Evolutionary conservation across 1,140 invertebrate species (phyloP), one percentile per base, ranked within the genome.

Genomic region (Temnothorax longispinosus): DNA sequence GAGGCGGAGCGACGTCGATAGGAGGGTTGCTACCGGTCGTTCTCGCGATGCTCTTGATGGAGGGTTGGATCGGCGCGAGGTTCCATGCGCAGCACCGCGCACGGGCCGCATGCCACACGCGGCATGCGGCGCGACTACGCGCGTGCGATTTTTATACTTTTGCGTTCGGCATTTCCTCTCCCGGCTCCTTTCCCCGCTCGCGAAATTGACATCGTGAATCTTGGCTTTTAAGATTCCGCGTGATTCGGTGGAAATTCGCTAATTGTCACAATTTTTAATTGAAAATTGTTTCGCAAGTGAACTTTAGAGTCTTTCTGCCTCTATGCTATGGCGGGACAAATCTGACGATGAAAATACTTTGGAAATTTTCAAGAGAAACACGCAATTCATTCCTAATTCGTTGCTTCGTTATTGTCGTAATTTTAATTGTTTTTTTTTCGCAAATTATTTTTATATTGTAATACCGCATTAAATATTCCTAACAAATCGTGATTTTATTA

Each of bases 51-150:
- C 90, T 92, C 93, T 93, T 93, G 52, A 92, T 90, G 92, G 92
- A 91, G 94, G 93, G 94, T 89, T 94, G 94, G 94, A 91, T 93
- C 93, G 89, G 90, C 93, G 94, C 94, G 92, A 87, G 71, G 85
- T 90, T 90, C 85, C 91, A 87, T 94, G 94, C 94, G 94, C 94
- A 77, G 50, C 75, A n/a, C 52, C 76, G 65, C 47, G 64, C 41
- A 27, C 64, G 35, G 44, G 60, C 56, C 69, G 38, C 60, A 52
- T 27, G 60, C 56, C 58, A 38, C 60, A 44, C 18, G 54, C 47
- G 78, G 13, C 64, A 52, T 32, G 76, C 35, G 35, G 35, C 41
- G 41, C 44, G 75, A 32, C 52, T 54, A 84, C 81, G 56, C 58
- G 82, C 74, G 58, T 21, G 41, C 35, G 74, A 85, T 44, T 85